Evolutionary conservation across 1,140 invertebrate species (phyloP), one percentile per base, ranked within the genome.

Genomic region (Drosophila neocordata): DNA sequence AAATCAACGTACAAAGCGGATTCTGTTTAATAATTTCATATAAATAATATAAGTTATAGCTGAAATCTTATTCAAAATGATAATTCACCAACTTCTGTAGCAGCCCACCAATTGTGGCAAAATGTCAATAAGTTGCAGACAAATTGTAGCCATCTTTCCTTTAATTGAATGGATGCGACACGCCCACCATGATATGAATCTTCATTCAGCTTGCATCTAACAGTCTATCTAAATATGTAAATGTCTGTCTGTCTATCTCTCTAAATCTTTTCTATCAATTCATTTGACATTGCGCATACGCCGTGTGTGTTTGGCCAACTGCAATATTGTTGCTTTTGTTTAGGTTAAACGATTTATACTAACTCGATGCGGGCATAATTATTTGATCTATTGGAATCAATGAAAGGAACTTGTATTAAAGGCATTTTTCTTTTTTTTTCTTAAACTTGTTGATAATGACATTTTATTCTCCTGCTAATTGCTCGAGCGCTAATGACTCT

Each of bases 51-150:
- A 24, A 24, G 24, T 4, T 24, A 2, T 24, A 24, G 4, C 24
- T 24, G 4, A 24, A 24, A 24, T 2, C 1, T 24, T 24, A 24
- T 4, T 24, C 4, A 24, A 24, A 24, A 2, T 20, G 8, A 18
- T 18, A 4, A 9, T 41, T 27, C 6, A 4, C 34, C 11, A 82
- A 78, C 13, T 63, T 65, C 13, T 41, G 12, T 60, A 27, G 11
- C 67, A 8, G 62, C 78, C 82, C 70, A 34, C 52, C 59, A 12
- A 12, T 4, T 35, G 34, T 2, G 20, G 8, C 41, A 79, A 88
- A 88, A 87, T 87, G 69, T 87, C 83, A 87, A 87, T 87, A 87
- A 77, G 79, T 83, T 87, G 83, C 83, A 87, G 83, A 77, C 83
- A 69, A 77, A 75, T 31, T 75, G 68, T 44, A 64, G 65, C 69